These are phyloP conservation scores for Papilio gigon DNA, from an alignment of 2,888 invertebrate genomes.

Conservation along the genomic window DNA sequence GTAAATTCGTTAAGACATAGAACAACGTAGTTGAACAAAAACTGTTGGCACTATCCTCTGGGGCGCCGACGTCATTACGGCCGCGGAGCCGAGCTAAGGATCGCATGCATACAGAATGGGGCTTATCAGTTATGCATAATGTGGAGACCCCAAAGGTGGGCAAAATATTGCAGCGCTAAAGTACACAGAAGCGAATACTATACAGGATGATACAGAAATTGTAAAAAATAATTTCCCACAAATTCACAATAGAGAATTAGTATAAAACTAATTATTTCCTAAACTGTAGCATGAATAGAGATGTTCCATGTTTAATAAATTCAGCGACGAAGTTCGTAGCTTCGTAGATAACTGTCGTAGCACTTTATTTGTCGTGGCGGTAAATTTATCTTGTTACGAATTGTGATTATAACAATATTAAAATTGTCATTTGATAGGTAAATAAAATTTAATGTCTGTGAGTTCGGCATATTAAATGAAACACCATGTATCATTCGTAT, in stretches of 20 bases:
- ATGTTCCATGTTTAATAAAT: not conserved
- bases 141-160: slow-evolving; percentile 80
- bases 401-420: not conserved
- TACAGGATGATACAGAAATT: slow-evolving; percentile 51
- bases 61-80: slow-evolving; percentile 71
- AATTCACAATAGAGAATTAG: too few species aligned
- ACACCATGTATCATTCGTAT: slow-evolving; percentile 59
- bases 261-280: not conserved
- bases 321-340: not conserved
- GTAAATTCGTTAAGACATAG: slow-evolving; percentile 45
- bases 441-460: not conserved
- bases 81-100: slow-evolving; percentile 69
- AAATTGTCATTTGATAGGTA: not conserved
- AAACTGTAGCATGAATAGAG: not conserved
- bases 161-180: slow-evolving; percentile 77
- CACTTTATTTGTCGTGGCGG: slow-evolving; percentile 3
- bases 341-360: slow-evolving; percentile 16
- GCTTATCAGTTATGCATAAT: slow-evolving; percentile 83
- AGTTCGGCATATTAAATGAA: slow-evolving; percentile 33
- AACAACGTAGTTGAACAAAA: slow-evolving; percentile 51
- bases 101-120: slow-evolving; percentile 82
- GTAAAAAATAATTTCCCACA: too few species aligned
- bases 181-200: slow-evolving; percentile 44
- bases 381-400: too few species aligned
- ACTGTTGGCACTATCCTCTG: slow-evolving; percentile 58